Evolutionary conservation across 1,140 invertebrate genomes (phyloP), one percentile per base, ranked within the genome.

Genomic region (Calosoma granatense): DNA sequence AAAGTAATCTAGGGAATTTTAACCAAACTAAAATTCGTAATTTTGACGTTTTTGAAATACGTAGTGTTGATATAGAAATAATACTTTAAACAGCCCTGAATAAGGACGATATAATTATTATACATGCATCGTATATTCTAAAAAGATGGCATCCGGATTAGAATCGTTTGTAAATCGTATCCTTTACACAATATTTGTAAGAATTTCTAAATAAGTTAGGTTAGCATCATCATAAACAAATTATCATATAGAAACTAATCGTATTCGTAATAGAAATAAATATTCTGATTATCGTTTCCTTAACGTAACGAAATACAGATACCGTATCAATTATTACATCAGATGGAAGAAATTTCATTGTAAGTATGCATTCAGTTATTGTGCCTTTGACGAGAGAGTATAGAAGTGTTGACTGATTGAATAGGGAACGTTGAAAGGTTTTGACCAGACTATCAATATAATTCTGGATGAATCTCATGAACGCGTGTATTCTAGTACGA

Each of bases 401-500:
- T 55, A 2, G 15, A n/a, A n/a, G n/a, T n/a, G n/a, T n/a, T n/a
- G n/a, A n/a, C n/a, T n/a, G n/a, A n/a, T n/a, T n/a, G n/a, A n/a
- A n/a, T n/a, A 91, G 88, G 91, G 88, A 30, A 89, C 85, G 1
- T 71, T 91, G 53, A 92, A 90, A 73, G 90, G 90, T 47, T 98
- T 97, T 77, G 97, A 99, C 76, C 97, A 99, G 75, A 96, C 94
- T 17, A 95, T 98, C 57, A 99, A 99, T 69, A 80, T 98, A 59
- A 97, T 99, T 66, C 76, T 99, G 23, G 94, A 98, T 71, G 95
- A 98, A 74, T 96, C 93, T 56, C 94, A 97, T 73, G 97, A 98
- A 74, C 78, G 97, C 68, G 94, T 99, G 14, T 99, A 94, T 71
- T 96, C 92, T 56, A 85, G 87, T 14, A 86, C 84, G 11, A 81